Evolutionary conservation across 1,140 invertebrate species (phyloP), one percentile per base, ranked within the genome.

Genomic region (Drosophila melanogaster): DNA sequence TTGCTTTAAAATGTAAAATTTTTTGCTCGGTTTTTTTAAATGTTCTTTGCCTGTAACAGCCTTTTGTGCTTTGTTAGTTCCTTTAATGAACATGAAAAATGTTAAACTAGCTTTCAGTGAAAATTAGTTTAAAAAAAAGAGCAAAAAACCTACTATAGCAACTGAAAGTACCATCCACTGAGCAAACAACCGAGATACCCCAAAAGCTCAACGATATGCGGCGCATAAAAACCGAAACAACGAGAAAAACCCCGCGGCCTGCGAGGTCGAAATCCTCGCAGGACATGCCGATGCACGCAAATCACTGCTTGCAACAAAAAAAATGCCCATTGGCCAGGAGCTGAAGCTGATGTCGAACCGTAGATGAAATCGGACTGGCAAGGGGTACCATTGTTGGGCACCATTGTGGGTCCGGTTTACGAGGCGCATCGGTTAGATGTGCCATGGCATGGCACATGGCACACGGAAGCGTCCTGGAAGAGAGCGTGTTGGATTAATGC

Each of bases 231-330:
- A 35, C 10, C 10, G 43, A 49, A 57, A 49, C 51, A 71, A 41
- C 50, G 37, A 33, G 26, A 49, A 70, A 70, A 70, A 51, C 51
- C 67, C 44, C n/a, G 24, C 26, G 24, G 67, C 50, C 47, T 17
- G 37, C 46, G 22, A 38, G 55, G 15, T n/a, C 41, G 35, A 76
- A 55, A 67, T 47, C 70, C 71, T 47, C 51, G 58, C 62, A 57
- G 81, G 77, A 81, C 83, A 86, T 79, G 84, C 70, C 70, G 60
- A 49, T 79, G 83, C 75, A 87, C 73, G 79, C 83, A 87, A 86
- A 87, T 83, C 83, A 87, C 75, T 77, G 65, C 83, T 14, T 1
- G 37, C 35, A 37, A 38, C n/a, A 38, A 38, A 44, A 79, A 78
- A 75, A 86, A 86, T 78, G 60, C 58, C 61, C 61, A 75, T 65